Evolutionary conservation across 2,797 vertebrate genomes (phyloP).

Genomic region (Mareca strepera): DNA sequence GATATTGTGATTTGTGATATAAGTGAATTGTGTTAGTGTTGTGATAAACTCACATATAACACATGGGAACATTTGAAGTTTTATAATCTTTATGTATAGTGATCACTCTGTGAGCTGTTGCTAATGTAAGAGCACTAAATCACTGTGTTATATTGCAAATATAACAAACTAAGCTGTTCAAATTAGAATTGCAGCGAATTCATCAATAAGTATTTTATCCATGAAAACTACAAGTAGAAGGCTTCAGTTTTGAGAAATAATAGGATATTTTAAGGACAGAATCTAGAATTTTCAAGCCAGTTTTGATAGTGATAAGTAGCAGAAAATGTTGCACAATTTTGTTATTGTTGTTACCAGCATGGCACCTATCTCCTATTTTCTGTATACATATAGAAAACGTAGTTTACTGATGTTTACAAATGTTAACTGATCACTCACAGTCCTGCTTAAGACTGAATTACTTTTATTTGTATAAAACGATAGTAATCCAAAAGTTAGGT

Average conservation of each 20-base stretch:
- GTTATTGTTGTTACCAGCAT: fast-evolving
- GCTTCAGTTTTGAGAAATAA: background rate
- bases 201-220: background rate
- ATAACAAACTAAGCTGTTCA: background rate
- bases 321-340: background rate
- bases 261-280: background rate
- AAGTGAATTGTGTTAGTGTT: conserved; percentile 27
- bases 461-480: background rate
- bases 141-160: background rate
- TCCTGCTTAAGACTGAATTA: background rate
- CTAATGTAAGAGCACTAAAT: background rate
- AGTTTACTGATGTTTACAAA: background rate
- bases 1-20: conserved; percentile 64
- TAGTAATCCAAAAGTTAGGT: background rate
- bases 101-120: background rate
- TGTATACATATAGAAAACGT: background rate
- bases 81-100: background rate
- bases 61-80: background rate
- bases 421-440: background rate
- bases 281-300: background rate
- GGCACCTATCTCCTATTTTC: background rate
- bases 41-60: conserved; percentile 21
- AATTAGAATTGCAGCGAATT: background rate
- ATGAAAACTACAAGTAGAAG: background rate
- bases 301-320: background rate